Base-by-base conservation (phyloP, 2,888 invertebrate genomes). In the Tuta absoluta region DNA sequence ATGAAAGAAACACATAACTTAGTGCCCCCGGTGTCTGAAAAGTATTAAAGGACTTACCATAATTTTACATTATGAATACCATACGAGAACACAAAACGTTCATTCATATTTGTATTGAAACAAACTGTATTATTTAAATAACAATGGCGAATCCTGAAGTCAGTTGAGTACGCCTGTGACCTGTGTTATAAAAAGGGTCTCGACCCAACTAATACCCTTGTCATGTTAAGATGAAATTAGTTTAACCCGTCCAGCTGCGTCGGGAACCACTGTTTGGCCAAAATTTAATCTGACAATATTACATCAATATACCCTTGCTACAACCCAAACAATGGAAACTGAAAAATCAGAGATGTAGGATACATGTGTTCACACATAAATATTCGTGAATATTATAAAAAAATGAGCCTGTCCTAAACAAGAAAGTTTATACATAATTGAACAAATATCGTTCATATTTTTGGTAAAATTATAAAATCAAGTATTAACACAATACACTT, bases 171-270 rank as follows among this genome's bases (percentile, higher is more conserved):
- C 72, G 73, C 75, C 77, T 76, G 79, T 81, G 83, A 85, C 85
- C 83, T 84, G 82, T 78, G 83, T 82, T 85, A 86, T 87, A 89
- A 89, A 89, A 89, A 89, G 86, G 85, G 84, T 80, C 81, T 72
- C 77, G 79, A 86, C 88, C 87, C 89, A 86, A 85, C 90, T 89
- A 89, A 90, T 89, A 89, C 89, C 89, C 90, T 85, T 89, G 89
- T 89, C 90, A 89, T 88, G 90, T 86, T 77, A 83, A 84, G 86
- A 86, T 89, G 87, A 90, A 90, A 90, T 89, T 89, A 89, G 88
- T 89, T 86, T 78, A 83, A 87, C 79, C 82, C 80, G 73, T 86
- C 85, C 90, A 89, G 89, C 90, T 89, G 90, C 82, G 87, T 72
- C 84, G 72, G 73, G 79, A 80, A 81, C 69, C 69, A 72, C 80